Percentiles rank a stretch among this genome's conserved stretches.
Conservation (phyloP, 2,113 vertebrate genomes). For the Limnothrissa miodon region DNA sequence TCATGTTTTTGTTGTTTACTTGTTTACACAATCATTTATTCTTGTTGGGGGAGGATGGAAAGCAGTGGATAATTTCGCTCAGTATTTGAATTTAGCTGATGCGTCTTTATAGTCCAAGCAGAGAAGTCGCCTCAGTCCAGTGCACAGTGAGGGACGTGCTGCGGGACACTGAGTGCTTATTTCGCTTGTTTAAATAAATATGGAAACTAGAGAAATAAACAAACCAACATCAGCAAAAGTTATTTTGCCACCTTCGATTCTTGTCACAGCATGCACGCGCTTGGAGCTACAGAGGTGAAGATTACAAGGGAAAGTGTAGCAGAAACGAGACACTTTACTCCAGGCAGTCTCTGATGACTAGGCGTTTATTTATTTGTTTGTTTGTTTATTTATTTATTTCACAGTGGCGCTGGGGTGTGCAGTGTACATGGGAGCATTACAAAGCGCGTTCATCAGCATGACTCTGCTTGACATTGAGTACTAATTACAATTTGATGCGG, state of each 20-base stretch:
- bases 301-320: constrained; percentile 10
- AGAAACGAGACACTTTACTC: constrained; percentile 31
- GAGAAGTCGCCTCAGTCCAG: background rate
- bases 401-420: background rate
- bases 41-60: background rate
- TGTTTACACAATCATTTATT: background rate
- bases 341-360: constrained; percentile 29
- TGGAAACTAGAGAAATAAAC: background rate
- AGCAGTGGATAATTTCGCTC: background rate
- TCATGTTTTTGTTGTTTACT: background rate
- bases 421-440: background rate
- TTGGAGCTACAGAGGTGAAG: constrained; percentile 6
- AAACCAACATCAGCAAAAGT: background rate
- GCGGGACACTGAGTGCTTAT: background rate
- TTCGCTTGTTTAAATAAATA: background rate
- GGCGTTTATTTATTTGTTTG: no score
- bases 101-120: background rate
- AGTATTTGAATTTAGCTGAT: background rate
- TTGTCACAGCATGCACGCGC: background rate
- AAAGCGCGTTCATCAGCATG: background rate
- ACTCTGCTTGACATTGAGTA: background rate
- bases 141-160: background rate
- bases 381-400: background rate
- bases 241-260: background rate
- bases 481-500: background rate